Evolutionary conservation across 2,888 invertebrate species (phyloP).

Genomic region (Trichopoda pennipes): DNA sequence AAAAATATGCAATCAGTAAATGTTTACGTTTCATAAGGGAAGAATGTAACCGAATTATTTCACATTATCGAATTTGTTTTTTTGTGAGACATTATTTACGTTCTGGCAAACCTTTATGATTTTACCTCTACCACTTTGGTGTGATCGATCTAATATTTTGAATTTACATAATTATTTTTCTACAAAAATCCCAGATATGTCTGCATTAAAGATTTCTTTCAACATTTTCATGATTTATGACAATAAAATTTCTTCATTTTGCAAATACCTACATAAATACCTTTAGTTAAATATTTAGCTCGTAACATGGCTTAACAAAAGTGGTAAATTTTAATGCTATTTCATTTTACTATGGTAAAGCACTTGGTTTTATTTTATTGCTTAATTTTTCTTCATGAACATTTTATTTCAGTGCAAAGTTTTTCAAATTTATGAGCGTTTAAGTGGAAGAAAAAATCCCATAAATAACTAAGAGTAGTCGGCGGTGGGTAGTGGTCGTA

Average conservation of each 20-base stretch:
- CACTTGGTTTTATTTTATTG: constrained; percentile 28
- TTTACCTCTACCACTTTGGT: neutral
- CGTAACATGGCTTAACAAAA: neutral
- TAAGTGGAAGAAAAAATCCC: constrained; percentile 42
- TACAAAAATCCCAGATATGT: constrained; percentile 12
- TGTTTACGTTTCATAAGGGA: too few species aligned
- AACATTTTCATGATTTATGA: constrained; percentile 36
- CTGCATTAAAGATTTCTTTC: constrained; percentile 18
- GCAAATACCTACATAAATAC: constrained; percentile 4
- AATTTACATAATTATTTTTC: constrained; percentile 1
- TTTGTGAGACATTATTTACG: neutral
- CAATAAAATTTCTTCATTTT: neutral
- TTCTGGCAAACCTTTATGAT: constrained; percentile 3
- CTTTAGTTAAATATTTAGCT: constrained; percentile 8
- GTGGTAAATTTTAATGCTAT: constrained; percentile 42
- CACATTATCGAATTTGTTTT: too few species aligned
- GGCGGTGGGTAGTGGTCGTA: constrained; percentile 36
- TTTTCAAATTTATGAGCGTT: constrained; percentile 63
- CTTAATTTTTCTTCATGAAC: neutral
- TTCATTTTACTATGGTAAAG: constrained; percentile 25
- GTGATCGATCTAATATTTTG: constrained; percentile 24
- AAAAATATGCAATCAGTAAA: too few species aligned
- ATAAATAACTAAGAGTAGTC: constrained; percentile 56
- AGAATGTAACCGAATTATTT: too few species aligned
- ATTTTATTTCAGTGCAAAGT: constrained; percentile 57